These are phyloP conservation scores for Dexiosoma caninum DNA, from an alignment of 2,888 invertebrate genomes.

Conservation along the genomic window DNA sequence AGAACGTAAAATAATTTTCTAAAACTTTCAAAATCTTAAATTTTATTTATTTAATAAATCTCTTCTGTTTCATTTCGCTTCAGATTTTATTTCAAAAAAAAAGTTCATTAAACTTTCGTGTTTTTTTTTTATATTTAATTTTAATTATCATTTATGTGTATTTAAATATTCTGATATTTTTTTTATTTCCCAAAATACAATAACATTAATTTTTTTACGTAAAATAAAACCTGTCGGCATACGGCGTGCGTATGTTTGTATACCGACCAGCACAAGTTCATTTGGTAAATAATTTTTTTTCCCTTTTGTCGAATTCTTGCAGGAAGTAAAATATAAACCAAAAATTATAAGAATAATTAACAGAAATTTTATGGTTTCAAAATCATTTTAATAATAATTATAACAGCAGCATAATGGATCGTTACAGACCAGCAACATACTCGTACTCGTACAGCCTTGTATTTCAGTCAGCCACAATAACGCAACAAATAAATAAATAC, in stretches of 20 bases:
- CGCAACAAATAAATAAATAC: neutral
- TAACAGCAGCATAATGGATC: neutral
- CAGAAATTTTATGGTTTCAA: slow-evolving; percentile 10
- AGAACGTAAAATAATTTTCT: no score
- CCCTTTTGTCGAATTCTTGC: neutral
- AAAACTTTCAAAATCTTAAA: no score
- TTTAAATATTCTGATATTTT: neutral
- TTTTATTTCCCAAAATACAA: slow-evolving; percentile 9
- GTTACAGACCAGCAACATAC: no score
- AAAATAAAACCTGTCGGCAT: slow-evolving; percentile 20
- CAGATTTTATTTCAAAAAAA: neutral
- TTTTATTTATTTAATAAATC: neutral
- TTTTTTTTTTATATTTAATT: neutral
- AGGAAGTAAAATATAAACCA: slow-evolving; percentile 27
- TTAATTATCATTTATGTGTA: neutral
- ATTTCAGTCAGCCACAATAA: neutral
- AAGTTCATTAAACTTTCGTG: slow-evolving; percentile 38
- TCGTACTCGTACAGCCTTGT: slow-evolving; percentile 9
- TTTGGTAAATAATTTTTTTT: neutral
- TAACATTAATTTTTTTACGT: neutral
- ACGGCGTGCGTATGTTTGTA: neutral
- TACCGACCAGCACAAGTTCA: neutral
- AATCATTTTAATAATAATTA: slow-evolving; percentile 10
- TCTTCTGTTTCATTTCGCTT: neutral
- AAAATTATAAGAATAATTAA: slow-evolving; percentile 10